These are phyloP conservation scores for Hydrocynus forskahlii DNA, from an alignment of 2,797 vertebrate species.

Conservation along the genomic window DNA sequence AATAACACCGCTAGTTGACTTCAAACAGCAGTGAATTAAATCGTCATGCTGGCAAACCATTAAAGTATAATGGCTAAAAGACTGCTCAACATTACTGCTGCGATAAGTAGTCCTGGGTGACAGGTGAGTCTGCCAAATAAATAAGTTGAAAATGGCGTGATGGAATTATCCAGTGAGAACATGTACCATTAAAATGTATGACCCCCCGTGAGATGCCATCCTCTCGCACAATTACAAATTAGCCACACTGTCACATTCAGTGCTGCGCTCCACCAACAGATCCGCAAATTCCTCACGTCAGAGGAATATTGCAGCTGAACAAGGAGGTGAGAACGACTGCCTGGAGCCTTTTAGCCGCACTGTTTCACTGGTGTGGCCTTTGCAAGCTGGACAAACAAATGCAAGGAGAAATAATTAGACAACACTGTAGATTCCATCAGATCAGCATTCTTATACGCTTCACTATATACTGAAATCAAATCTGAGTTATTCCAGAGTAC, in stretches of 20 bases:
- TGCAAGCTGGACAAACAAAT: no score
- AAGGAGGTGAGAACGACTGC: background rate
- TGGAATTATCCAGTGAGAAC: conserved; percentile 73
- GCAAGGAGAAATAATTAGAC: no score
- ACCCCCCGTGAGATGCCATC: conserved; percentile 72
- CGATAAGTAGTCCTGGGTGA: conserved; percentile 78
- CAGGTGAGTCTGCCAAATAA: conserved; percentile 77
- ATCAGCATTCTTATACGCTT: no score
- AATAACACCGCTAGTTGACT: conserved; percentile 70
- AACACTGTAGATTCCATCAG: no score
- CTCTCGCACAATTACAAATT: conserved; percentile 76
- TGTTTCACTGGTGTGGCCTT: no score
- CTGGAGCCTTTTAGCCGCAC: background rate
- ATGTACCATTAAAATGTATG: conserved; percentile 78
- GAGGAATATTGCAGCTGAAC: background rate
- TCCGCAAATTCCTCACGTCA: conserved; percentile 63
- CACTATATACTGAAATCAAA: no score
- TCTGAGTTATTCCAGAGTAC: no score
- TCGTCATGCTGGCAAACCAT: conserved; percentile 80
- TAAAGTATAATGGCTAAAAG: conserved; percentile 81
- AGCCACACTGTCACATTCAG: conserved; percentile 74
- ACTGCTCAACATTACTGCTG: conserved; percentile 71
- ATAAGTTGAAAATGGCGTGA: conserved; percentile 72
- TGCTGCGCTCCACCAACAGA: conserved; percentile 70
- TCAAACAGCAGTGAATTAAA: conserved; percentile 81